Evolutionary conservation across 2,888 invertebrate species (phyloP), one percentile per base, ranked within the genome.

Genomic region (Brenthis ino): DNA sequence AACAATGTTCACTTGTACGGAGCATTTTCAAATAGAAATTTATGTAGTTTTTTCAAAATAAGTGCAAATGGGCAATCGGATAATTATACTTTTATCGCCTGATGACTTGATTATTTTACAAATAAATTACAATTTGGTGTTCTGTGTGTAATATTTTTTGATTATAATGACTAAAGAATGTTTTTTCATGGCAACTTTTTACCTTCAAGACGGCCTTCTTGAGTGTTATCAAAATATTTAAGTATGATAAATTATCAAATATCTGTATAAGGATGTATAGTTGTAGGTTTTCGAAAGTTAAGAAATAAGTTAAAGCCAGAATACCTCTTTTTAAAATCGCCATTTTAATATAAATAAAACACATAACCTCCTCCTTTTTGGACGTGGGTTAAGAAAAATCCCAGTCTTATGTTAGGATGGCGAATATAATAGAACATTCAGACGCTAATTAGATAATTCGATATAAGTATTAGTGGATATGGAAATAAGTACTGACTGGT

Each of bases 161-260:
- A 11, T 43, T 37, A 8, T 33, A 33, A 6, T 37, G 37, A 37
- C 37, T 37, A 37, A 37, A 37, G 6, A 33, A 37, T 8, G 6
- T 6, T 37, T 6, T 6, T 8, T 37, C 37, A 37, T 6, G 8
- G 37, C 37, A 37, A 4, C 37, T 37, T 37, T 37, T 43, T 2
- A 43, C 11, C 28, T 24, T 28, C 13, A n/a, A 28, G 33, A 12
- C 60, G 50, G 57, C 57, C 69, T 67, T 58, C 60, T 65, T 37
- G 20, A 50, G 43, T 64, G 64, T 57, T 67, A 69, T 50, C 51
- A 56, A 72, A 72, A 70, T 67, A 33, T 55, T 64, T 57, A 58
- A 64, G 73, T 74, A 74, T 74, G 73, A 72, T 75, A 77, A 71
- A 74, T 77, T 68, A 65, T 73, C 71, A 69, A 72, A 56, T 70